A percentile compares a stretch with the other conserved stretches of the same genome.
Conservation (phyloP, 1,140 invertebrate species). For the Anadara kagoshimensis region DNA sequence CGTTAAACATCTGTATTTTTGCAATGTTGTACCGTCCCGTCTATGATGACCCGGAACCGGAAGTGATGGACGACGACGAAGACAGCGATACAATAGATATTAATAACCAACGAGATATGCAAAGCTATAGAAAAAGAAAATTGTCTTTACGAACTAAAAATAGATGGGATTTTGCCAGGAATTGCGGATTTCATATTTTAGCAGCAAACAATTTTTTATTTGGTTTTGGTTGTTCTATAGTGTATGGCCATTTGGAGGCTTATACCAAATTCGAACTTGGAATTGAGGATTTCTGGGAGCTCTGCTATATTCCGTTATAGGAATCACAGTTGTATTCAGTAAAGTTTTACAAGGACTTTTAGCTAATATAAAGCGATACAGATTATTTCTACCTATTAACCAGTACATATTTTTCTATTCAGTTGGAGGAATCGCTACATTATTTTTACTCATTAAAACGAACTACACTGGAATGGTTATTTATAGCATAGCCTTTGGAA, state of each 20-base stretch:
- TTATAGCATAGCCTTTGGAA: conserved; percentile 35
- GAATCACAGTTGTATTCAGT: conserved; percentile 30
- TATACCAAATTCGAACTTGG: conserved; percentile 29
- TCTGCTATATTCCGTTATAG: conserved; percentile 33
- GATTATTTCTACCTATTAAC: conserved; percentile 29
- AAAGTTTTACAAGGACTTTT: conserved; percentile 34
- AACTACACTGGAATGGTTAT: conserved; percentile 23
- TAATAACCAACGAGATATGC: too few species aligned
- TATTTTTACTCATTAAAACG: conserved; percentile 19
- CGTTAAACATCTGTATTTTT: conserved; percentile 40
- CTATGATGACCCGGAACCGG: not conserved
- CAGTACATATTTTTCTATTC: conserved; percentile 35
- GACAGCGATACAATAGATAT: too few species aligned
- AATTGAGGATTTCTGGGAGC: conserved; percentile 15
- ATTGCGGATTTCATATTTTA: not conserved
- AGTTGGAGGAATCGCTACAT: conserved; percentile 28
- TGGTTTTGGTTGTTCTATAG: conserved; percentile 34
- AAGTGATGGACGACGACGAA: too few species aligned
- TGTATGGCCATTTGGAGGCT: conserved; percentile 38
- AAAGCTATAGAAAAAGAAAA: conserved; percentile 15
- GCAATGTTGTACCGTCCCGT: conserved; percentile 36
- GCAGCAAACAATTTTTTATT: conserved; percentile 28
- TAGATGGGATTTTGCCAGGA: conserved; percentile 1
- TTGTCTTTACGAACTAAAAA: conserved; percentile 10
- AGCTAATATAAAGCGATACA: conserved; percentile 7